These are phyloP conservation scores for Anguilla megastoma DNA, from an alignment of 2,797 vertebrate species.

Conservation along the genomic window DNA sequence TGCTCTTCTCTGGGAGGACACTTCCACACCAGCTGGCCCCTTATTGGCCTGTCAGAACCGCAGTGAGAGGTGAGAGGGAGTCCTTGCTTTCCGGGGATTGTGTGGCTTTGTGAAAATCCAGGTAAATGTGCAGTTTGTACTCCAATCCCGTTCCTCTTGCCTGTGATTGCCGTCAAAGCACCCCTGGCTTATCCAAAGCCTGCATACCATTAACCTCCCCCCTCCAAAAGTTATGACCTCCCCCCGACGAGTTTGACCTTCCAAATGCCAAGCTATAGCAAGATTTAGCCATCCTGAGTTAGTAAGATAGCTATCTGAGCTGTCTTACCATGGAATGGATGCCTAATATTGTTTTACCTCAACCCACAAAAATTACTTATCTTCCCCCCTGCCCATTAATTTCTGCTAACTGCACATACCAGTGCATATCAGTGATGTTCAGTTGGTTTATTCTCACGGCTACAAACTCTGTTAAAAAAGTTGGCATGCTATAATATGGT, in stretches of 20 bases:
- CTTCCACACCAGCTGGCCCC: not conserved
- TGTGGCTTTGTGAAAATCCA: not conserved
- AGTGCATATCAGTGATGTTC: not conserved
- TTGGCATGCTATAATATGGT: not conserved
- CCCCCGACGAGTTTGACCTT: not conserved
- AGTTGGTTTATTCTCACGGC: not conserved
- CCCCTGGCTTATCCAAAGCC: not conserved
- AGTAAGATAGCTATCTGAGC: not conserved
- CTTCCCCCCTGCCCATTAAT: not conserved
- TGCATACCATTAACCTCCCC: not conserved
- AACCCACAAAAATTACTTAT: not conserved
- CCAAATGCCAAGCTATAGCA: not conserved
- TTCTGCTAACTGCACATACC: not conserved
- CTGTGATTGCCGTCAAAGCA: not conserved
- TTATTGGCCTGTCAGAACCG: not conserved
- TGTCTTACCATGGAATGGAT: not conserved
- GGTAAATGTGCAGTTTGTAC: not conserved
- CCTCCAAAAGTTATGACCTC: not conserved
- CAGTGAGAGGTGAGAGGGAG: not conserved
- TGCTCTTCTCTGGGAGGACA: not conserved
- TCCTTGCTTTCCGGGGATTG: not conserved
- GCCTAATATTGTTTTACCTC: not conserved
- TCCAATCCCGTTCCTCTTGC: not conserved
- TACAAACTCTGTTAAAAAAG: not conserved
- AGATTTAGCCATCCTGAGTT: too few relatives aligned